Conservation (phyloP, 1,140 invertebrate species). For the Patella vulgata region DNA sequence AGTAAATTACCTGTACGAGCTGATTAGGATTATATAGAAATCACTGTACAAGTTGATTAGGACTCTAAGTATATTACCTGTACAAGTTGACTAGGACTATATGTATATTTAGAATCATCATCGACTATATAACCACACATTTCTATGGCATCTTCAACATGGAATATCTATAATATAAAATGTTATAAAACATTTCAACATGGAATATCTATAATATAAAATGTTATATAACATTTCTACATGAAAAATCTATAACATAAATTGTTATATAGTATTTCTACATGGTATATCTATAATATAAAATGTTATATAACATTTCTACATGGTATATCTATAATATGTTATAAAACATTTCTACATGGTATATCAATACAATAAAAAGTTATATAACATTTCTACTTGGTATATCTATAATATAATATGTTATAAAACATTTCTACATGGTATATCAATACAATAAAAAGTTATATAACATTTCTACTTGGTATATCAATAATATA, state of each 20-base stretch:
- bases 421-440: no score
- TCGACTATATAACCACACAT: slow-evolving; percentile 56
- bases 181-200: slow-evolving; percentile 46
- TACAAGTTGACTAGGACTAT: slow-evolving; percentile 50
- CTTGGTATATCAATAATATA: no score
- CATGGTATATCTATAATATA: slow-evolving; percentile 44
- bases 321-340: no score
- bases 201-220: slow-evolving; percentile 44
- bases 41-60: no score
- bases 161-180: slow-evolving; percentile 40
- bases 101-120: slow-evolving; percentile 56
- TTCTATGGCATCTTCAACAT: slow-evolving; percentile 61
- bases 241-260: slow-evolving; percentile 45
- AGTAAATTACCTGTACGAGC: slow-evolving; percentile 44
- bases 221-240: slow-evolving; percentile 45
- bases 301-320: no score
- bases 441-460: no score
- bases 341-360: no score
- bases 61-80: slow-evolving; percentile 39
- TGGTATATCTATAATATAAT: no score
- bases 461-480: no score
- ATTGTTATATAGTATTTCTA: slow-evolving; percentile 44
- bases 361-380: no score
- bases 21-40: slow-evolving; percentile 51
- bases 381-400: no score